Base-by-base conservation (phyloP, 2,888 invertebrate species). In the Hipparchia sbordonii region DNA sequence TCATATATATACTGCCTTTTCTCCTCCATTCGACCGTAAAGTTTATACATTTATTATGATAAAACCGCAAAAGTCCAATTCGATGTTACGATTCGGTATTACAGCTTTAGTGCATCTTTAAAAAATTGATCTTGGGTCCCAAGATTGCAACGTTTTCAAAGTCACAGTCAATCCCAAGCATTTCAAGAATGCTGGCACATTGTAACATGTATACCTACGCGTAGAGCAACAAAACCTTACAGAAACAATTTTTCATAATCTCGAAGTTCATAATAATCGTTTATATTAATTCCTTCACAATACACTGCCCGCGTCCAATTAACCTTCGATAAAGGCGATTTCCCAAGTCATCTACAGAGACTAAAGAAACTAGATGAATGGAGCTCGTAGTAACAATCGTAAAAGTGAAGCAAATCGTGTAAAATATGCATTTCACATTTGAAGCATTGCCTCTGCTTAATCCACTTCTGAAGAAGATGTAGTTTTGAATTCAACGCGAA, bases 241-340 rank as follows among this genome's bases (percentile, higher is more conserved):
- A 76, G 74, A 76, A 80, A 78, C 78, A 83, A 81, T 81, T 78
- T 80, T 75, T 77, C 70, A 77, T 80, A 78, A 76, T 73, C 77
- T 78, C 81, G 79, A 76, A 78, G 80, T 84, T 82, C 83, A 83
- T 85, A 65, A 84, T 84, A 85, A 84, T 79, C 79, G 83, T 63
- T 80, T 77, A 69, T 79, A 83, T 82, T 82, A 82, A 89, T 89
- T 89, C 88, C 87, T 86, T 85, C 86, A 90, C 89, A 91, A 92
- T 89, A 87, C 87, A 81, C 86, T 86, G 87, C 84, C 85, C 86
- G 87, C 88, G 89, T 91, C 90, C 92, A 92, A 92, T 91, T 92
- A 92, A 92, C 91, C 91, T 92, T 88, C 87, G 87, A 85, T 84
- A 90, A 87, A 88, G 85, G 87, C 74, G 85, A 87, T 90, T 86